Evolutionary conservation across 2,113 vertebrate species (phyloP), one percentile per base, ranked within the genome.

Genomic region (Myiagra hebetior): DNA sequence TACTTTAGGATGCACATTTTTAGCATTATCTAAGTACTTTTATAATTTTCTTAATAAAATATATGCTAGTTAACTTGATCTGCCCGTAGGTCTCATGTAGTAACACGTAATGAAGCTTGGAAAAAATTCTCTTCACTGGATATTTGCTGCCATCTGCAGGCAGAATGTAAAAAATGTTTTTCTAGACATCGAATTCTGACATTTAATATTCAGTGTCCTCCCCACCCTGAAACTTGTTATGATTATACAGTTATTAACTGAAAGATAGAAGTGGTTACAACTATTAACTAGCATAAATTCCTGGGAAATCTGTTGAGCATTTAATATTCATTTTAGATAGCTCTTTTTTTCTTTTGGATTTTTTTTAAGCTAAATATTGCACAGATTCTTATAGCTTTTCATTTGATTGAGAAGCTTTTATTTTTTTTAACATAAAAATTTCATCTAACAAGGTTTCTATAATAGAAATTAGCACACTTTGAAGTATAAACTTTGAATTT

Each of bases 111-210:
- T 19, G 5, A n/a, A 39, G 16, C 12, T 37, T 53, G 19, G 20
- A 33, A 78, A 64, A 59, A 2, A 13, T 47, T 3, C 4, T 64
- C 9, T 80, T 92, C 41, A 41, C n/a, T 94, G 57, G 90, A 49
- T 72, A 86, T 87, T 84, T 95, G 78, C 90, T 97, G 97, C 96
- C 97, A 96, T 92, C 97, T 97, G 74, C 80, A 70, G 97, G 27
- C 55, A 57, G 46, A 68, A 47, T 9, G 2, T 2, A 3, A 55
- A 55, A 91, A 92, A 46, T 70, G 3, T 1, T 76, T 60, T 87
- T 62, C 18, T 65, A 28, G 19, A 76, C 76, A 72, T 22, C 82
- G 62, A 70, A 56, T 39, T 33, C 11, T 50, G 56, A 23, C 0
- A 11, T 75, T 50, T 67, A 22, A 22, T 57, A 53, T 49, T 50